Percentiles rank a stretch among this genome's conserved stretches.
These are phyloP conservation scores for Amblyopsis hoosieri DNA, from an alignment of 2,797 vertebrate genomes.

Conservation along the genomic window DNA sequence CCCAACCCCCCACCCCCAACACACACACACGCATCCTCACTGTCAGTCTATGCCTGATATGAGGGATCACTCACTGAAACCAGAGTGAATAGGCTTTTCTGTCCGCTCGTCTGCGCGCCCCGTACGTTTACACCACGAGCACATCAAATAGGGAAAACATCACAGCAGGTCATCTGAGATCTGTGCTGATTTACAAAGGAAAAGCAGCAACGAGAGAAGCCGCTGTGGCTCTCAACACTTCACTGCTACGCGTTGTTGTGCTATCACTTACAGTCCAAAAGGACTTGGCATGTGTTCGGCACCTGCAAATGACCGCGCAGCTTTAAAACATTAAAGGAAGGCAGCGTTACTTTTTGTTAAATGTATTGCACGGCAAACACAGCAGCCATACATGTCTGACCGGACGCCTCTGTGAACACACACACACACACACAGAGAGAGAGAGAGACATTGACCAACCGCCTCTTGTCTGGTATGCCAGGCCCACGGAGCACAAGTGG, in stretches of 20 bases:
- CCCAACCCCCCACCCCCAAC: background rate
- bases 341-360: slow-evolving; percentile 23
- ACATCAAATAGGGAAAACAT: slow-evolving; percentile 10
- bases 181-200: slow-evolving; percentile 27
- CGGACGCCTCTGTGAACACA: slow-evolving; percentile 18
- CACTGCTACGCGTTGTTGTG: slow-evolving; percentile 6
- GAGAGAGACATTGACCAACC: slow-evolving; percentile 32
- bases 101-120: slow-evolving; percentile 33
- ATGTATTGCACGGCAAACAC: slow-evolving; percentile 35
- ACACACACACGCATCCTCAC: slow-evolving; percentile 17
- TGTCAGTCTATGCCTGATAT: slow-evolving; percentile 69
- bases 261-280: slow-evolving; percentile 4
- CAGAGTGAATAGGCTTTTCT: slow-evolving; percentile 56
- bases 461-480: slow-evolving; percentile 27
- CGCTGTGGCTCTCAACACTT: slow-evolving; percentile 10
- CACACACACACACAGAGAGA: no score
- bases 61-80: slow-evolving; percentile 61
- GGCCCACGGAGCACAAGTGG: slow-evolving; percentile 35
- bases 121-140: no score
- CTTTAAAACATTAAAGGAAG: slow-evolving; percentile 41
- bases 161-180: slow-evolving; percentile 53
- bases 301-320: slow-evolving; percentile 33
- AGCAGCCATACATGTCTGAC: background rate
- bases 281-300: slow-evolving; percentile 43
- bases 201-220: background rate